These are phyloP conservation scores for Labrus mixtus DNA, from an alignment of 2,113 vertebrate genomes.

Conservation along the genomic window DNA sequence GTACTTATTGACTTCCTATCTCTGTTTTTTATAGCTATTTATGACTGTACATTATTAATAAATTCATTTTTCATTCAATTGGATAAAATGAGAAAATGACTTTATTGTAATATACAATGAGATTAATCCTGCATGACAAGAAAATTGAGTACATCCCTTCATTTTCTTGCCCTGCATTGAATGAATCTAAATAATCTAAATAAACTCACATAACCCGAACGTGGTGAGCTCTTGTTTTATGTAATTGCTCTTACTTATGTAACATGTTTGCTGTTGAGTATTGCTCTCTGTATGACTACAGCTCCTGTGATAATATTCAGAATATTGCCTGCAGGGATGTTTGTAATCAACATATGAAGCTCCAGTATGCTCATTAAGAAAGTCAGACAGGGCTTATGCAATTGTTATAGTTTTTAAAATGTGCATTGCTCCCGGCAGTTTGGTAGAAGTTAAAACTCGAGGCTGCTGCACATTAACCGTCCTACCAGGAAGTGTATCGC, in stretches of 20 bases:
- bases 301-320: conserved; percentile 8
- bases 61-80: no score
- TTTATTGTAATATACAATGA: no score
- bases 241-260: conserved; percentile 17
- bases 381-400: not conserved
- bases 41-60: no score
- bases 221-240: not conserved
- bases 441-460: conserved; percentile 2
- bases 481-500: not conserved
- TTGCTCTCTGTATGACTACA: conserved; percentile 25
- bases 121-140: no score
- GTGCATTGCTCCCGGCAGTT: not conserved
- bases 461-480: not conserved
- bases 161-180: not conserved
- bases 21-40: no score
- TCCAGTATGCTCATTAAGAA: not conserved
- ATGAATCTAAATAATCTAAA: not conserved
- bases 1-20: no score
- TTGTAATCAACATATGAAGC: conserved; percentile 27
- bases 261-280: conserved; percentile 8
- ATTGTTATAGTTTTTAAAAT: not conserved
- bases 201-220: no score
- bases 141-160: not conserved
- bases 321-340: conserved; percentile 22
- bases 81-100: no score